Evolutionary conservation across 2,113 vertebrate species (phyloP).

Genomic region (Saccopteryx leptura): DNA sequence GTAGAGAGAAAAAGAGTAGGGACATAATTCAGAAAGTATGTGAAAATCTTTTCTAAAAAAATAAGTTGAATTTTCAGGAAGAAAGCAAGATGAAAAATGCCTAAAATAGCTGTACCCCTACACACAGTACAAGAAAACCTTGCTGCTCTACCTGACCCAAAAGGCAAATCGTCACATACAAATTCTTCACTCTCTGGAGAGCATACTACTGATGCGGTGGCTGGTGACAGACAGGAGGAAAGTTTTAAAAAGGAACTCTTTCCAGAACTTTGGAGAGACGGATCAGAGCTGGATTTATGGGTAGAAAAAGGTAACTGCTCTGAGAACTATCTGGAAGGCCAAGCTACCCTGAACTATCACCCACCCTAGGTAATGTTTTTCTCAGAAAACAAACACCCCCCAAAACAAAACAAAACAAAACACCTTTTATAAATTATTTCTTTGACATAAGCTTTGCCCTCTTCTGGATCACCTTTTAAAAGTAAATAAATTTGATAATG

Average conservation of each 20-base stretch:
- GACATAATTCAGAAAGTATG: not conserved
- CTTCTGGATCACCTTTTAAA: not conserved
- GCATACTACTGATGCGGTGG: not conserved
- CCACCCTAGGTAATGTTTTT: not conserved
- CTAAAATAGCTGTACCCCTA: not conserved
- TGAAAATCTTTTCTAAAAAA: not conserved
- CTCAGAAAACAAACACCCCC: too few species aligned
- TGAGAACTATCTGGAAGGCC: not conserved
- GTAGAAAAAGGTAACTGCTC: not conserved
- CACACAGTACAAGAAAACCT: not conserved
- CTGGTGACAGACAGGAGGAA: not conserved
- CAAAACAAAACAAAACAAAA: not conserved
- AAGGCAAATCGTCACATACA: slow-evolving; percentile 29
- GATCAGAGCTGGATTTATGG: not conserved
- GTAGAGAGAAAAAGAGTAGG: not conserved
- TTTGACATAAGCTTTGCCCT: slow-evolving; percentile 12
- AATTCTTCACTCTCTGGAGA: slow-evolving; percentile 15
- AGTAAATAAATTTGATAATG: not conserved
- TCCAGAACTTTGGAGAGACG: not conserved
- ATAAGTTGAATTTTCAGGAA: slow-evolving; percentile 48
- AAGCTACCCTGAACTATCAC: not conserved
- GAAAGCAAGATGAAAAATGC: slow-evolving; percentile 2
- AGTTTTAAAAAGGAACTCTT: not conserved
- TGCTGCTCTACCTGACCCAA: not conserved
- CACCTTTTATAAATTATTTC: not conserved